Conservation (phyloP, 1,140 invertebrate species). For the Melitaea cinxia region DNA sequence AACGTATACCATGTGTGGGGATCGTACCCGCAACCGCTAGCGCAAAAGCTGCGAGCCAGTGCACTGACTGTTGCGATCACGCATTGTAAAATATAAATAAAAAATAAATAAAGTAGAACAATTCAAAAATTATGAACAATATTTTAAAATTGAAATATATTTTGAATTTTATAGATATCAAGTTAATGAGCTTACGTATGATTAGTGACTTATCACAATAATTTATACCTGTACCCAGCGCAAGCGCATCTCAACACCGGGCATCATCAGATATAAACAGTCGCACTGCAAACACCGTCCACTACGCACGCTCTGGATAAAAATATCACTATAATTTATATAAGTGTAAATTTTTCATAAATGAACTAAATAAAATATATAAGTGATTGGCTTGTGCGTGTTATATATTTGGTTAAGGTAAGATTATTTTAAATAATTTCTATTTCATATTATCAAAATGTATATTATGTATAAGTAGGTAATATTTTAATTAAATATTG, state of each 20-base stretch:
- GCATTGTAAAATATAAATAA: too few species aligned
- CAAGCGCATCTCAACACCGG: slow-evolving; percentile 13
- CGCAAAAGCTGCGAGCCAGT: too few species aligned
- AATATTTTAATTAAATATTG: too few species aligned
- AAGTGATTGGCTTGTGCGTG: neutral
- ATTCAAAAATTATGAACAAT: neutral
- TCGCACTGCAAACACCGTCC: slow-evolving; percentile 11
- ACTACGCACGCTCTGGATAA: slow-evolving; percentile 5
- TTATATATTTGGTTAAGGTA: too few species aligned
- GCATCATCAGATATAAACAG: slow-evolving; percentile 16
- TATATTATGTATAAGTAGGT: too few species aligned
- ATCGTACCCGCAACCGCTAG: too few species aligned
- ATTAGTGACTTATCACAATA: slow-evolving; percentile 13
- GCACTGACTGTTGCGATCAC: too few species aligned
- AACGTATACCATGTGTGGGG: too few species aligned
- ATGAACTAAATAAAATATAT: neutral
- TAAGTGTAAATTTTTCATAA: neutral
- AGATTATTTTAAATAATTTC: too few species aligned
- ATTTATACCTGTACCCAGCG: slow-evolving; percentile 21
- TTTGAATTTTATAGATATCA: neutral
- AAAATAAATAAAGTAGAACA: too few species aligned
- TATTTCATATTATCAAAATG: too few species aligned
- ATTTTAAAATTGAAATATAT: neutral
- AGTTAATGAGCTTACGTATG: slow-evolving; percentile 2
- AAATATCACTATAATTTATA: neutral